Conservation (phyloP, 2,888 invertebrate species). For the Cistogaster globosa region DNA sequence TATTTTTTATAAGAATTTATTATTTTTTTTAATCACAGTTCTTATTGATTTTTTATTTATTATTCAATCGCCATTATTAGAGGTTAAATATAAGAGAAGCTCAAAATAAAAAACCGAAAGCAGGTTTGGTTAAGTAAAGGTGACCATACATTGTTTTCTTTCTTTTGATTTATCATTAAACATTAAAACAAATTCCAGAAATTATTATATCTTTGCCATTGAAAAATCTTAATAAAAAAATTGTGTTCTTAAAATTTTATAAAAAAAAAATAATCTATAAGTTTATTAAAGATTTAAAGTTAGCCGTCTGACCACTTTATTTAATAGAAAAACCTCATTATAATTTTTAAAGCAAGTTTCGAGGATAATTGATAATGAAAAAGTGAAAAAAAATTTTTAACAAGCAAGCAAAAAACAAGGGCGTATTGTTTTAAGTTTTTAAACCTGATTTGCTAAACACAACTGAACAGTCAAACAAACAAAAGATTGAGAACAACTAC, state of each 20-base stretch:
- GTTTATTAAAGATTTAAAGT: too few species aligned
- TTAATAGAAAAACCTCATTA: too few species aligned
- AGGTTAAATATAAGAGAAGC: not conserved
- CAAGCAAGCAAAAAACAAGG: not conserved
- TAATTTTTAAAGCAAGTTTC: too few species aligned
- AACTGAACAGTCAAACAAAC: conserved; percentile 4
- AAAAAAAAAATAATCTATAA: too few species aligned
- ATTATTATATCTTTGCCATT: too few species aligned
- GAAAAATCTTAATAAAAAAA: too few species aligned
- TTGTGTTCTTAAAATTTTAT: too few species aligned
- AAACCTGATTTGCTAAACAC: conserved; percentile 34
- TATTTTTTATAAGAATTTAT: not conserved
- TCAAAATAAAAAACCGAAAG: not conserved
- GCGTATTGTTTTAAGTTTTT: conserved; percentile 8
- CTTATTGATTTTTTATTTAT: conserved; percentile 17
- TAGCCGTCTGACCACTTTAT: too few species aligned
- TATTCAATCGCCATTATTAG: conserved; percentile 2
- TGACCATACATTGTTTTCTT: too few species aligned
- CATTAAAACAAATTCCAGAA: too few species aligned
- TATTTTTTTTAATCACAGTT: not conserved
- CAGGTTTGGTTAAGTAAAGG: not conserved
- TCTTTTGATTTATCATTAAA: too few species aligned
- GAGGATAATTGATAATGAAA: too few species aligned
- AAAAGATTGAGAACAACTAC: conserved; percentile 30
- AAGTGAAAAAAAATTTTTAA: not conserved